These are phyloP conservation scores for Sylvicola fuscatus DNA, from an alignment of 2,888 invertebrate genomes.

Conservation along the genomic window DNA sequence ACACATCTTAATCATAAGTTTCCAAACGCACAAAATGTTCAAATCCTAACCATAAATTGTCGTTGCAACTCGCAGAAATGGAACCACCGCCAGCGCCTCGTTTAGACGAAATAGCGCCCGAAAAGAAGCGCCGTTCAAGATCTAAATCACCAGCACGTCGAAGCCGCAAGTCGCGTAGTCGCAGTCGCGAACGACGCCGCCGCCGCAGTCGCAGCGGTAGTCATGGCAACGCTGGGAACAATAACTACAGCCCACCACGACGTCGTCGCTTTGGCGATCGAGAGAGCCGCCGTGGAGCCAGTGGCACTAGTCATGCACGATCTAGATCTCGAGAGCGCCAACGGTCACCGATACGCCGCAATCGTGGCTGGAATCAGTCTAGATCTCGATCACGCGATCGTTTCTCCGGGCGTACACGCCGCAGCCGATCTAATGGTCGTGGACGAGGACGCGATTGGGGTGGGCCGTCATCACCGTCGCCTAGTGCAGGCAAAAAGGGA, in stretches of 20 bases:
- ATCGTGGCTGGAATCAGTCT: background rate
- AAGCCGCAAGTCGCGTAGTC: background rate
- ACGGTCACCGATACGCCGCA: background rate
- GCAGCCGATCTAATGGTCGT: slow-evolving; percentile 10
- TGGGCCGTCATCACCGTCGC: slow-evolving; percentile 1
- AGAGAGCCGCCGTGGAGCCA: too few species aligned
- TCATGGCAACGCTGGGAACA: background rate
- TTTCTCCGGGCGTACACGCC: slow-evolving; percentile 11
- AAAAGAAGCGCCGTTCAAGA: background rate
- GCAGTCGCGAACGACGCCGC: background rate
- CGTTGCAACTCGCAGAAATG: too few species aligned
- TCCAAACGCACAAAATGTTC: too few species aligned
- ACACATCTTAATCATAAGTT: too few species aligned
- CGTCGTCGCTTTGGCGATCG: too few species aligned
- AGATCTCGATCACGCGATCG: slow-evolving; percentile 9
- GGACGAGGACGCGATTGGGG: slow-evolving; percentile 1
- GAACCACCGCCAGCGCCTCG: background rate
- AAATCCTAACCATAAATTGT: too few species aligned
- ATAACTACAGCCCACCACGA: too few species aligned
- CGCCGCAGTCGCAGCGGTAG: background rate
- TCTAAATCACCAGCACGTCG: background rate
- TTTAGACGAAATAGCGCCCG: background rate
- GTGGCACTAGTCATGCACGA: too few species aligned
- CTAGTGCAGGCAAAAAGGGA: background rate
- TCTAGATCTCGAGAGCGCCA: too few species aligned